Percentiles rank a stretch among this genome's conserved stretches.
phyloP scores from a whole-genome alignment of 30 jellyfish, hydroid and myxozoan genomes.

The Chrysaora quinquecirrha region DNA sequence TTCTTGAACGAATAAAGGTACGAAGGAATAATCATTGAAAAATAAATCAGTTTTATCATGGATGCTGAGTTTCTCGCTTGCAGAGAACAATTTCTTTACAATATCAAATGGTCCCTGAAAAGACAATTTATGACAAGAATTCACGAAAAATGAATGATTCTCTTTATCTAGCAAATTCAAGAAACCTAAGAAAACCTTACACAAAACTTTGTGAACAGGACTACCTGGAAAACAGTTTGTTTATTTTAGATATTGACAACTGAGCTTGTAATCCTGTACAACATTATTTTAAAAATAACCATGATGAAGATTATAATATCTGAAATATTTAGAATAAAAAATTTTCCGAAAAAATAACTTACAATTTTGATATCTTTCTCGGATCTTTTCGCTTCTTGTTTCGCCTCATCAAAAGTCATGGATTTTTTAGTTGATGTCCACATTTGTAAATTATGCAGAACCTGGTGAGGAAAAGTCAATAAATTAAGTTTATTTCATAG shows the following conservation, averaged over 20 bases:
- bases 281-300: too few species aligned
- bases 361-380: slow-evolving; percentile 89
- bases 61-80: slow-evolving; percentile 73
- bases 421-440: slow-evolving; percentile 87
- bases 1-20: slow-evolving; percentile 96
- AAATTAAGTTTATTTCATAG: too few species aligned
- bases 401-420: slow-evolving; percentile 84
- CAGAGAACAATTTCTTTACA: slow-evolving; percentile 71
- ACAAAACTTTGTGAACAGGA: too few species aligned
- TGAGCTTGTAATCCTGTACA: too few species aligned
- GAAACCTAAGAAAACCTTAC: background rate
- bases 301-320: too few species aligned
- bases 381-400: slow-evolving; percentile 73
- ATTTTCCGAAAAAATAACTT: too few species aligned
- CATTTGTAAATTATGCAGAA: slow-evolving; percentile 94
- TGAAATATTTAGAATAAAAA: too few species aligned
- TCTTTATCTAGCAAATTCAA: background rate
- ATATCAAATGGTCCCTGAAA: slow-evolving; percentile 94
- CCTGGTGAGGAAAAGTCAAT: slow-evolving; percentile 50
- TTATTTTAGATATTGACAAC: too few species aligned
- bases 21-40: slow-evolving; percentile 92
- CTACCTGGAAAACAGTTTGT: too few species aligned
- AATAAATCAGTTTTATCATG: slow-evolving; percentile 83
- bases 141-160: too few species aligned
- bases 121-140: background rate